These are phyloP conservation scores for Drosophila affinis DNA, from an alignment of 2,888 invertebrate genomes.

Conservation along the genomic window DNA sequence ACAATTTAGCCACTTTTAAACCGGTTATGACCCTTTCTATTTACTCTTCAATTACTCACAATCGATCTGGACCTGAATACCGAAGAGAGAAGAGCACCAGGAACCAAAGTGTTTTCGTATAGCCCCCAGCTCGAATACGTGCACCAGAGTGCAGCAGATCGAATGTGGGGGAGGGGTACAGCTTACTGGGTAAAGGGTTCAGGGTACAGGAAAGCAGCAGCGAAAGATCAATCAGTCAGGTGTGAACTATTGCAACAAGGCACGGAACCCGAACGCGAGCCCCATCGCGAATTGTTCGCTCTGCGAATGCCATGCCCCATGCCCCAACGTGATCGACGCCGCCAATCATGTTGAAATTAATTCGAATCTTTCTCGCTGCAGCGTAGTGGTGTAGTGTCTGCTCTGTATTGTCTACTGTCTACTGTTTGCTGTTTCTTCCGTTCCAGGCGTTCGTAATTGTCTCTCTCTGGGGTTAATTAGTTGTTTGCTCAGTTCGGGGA, in stretches of 20 bases:
- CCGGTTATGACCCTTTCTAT: conserved; percentile 45
- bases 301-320: conserved; percentile 41
- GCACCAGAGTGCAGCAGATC: conserved; percentile 61
- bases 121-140: conserved; percentile 53
- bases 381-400: background rate
- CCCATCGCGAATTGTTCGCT: background rate
- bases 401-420: conserved; percentile 6
- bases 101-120: conserved; percentile 45
- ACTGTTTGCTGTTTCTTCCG: conserved; percentile 4
- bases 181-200: background rate
- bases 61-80: conserved; percentile 24
- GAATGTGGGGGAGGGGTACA: conserved; percentile 10
- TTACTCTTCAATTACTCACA: conserved; percentile 50
- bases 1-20: conserved; percentile 16
- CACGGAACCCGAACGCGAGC: conserved; percentile 49
- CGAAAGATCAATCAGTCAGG: conserved; percentile 75
- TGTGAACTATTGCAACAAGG: conserved; percentile 66
- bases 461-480: conserved; percentile 74
- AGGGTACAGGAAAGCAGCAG: background rate
- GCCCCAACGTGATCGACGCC: conserved; percentile 69
- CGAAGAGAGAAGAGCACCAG: background rate
- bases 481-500: conserved; percentile 68
- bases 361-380: conserved; percentile 52
- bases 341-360: conserved; percentile 77
- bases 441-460: conserved; percentile 9